phyloP scores from a whole-genome alignment of 1,140 invertebrate species.

The Drosophila santomea region DNA sequence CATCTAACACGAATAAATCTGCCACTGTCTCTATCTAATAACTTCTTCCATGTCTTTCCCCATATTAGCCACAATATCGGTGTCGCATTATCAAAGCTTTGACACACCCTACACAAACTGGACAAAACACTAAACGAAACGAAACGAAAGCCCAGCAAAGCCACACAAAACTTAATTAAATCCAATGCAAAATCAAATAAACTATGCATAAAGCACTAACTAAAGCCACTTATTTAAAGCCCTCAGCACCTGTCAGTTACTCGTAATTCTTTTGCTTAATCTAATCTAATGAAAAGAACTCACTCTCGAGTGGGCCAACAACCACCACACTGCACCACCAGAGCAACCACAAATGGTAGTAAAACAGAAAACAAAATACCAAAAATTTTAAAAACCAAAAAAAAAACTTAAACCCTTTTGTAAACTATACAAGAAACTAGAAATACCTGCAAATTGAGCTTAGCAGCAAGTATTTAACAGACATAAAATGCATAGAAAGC shows the following conservation, averaged over 20 bases:
- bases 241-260: constrained; percentile 40
- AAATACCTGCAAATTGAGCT: constrained; percentile 68
- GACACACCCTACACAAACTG: constrained; percentile 82
- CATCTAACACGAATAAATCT: constrained; percentile 30
- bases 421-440: constrained; percentile 65
- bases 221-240: constrained; percentile 37
- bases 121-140: constrained; percentile 41
- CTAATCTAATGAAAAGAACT: constrained; percentile 5
- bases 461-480: constrained; percentile 39
- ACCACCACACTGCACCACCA: constrained; percentile 24
- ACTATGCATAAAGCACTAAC: constrained; percentile 32
- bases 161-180: constrained; percentile 31
- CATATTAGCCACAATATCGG: constrained; percentile 83
- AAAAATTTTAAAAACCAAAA: constrained; percentile 2
- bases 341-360: constrained; percentile 38
- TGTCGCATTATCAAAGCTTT: constrained; percentile 85
- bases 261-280: constrained; percentile 37
- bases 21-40: constrained; percentile 62
- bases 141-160: constrained; percentile 12
- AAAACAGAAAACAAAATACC: constrained; percentile 7
- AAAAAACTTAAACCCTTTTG: constrained; percentile 46
- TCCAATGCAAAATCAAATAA: constrained; percentile 15
- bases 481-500: constrained; percentile 28
- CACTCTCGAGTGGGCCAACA: constrained; percentile 3
- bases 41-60: constrained; percentile 75